Conservation (phyloP, 2,113 vertebrate species). For the Sarotherodon lohbergeri region DNA sequence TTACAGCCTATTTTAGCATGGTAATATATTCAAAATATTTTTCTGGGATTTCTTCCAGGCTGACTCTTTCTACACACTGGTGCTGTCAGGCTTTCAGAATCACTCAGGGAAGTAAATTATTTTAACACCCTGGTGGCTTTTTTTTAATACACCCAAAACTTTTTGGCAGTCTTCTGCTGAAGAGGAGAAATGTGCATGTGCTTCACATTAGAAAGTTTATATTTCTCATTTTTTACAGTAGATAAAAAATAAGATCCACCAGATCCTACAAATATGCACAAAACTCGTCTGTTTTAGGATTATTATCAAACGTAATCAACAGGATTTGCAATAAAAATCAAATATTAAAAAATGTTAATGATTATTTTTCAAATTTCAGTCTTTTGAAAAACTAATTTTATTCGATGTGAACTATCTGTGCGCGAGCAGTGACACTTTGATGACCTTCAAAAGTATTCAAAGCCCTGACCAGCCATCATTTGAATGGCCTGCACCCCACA, state of each 20-base stretch:
- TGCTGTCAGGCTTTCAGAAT: neutral
- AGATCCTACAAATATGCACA: neutral
- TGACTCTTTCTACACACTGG: neutral
- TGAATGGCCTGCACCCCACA: constrained; percentile 54
- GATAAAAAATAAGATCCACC: neutral
- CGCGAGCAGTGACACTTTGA: neutral
- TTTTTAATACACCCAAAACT: neutral
- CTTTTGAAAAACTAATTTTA: neutral
- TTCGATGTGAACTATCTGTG: rapidly evolving
- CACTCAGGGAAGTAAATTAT: neutral
- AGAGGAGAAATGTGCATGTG: neutral
- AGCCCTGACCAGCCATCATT: constrained; percentile 37
- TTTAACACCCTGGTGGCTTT: neutral
- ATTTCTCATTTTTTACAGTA: neutral
- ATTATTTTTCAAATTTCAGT: neutral
- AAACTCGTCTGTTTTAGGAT: rapidly evolving
- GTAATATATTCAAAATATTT: neutral
- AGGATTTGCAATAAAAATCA: neutral
- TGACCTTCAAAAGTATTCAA: constrained; percentile 39
- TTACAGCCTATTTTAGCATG: neutral
- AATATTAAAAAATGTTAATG: neutral
- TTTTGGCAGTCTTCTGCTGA: neutral
- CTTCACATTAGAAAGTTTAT: neutral
- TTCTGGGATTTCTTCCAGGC: neutral
- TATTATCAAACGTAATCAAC: neutral